Evolutionary conservation across 2,797 vertebrate species (phyloP).

Genomic region (Sebastes nivosus): DNA sequence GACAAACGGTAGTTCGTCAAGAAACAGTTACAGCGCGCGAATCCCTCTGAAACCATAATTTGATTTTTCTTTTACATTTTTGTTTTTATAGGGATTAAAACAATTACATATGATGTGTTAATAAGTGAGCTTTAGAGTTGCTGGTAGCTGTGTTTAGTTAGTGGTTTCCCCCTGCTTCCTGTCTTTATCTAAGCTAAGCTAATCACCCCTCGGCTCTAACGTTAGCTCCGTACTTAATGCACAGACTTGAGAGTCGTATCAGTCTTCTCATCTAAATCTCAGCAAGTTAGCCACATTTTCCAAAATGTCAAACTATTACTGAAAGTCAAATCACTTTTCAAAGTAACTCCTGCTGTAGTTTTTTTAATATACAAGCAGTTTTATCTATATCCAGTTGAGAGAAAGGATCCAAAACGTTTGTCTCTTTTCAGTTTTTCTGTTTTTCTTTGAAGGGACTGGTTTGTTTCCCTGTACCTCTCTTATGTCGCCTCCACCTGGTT

Average conservation of each 20-base stretch:
- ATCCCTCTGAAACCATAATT: neutral
- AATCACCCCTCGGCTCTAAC: neutral
- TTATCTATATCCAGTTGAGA: conserved; percentile 28
- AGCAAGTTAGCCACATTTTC: neutral
- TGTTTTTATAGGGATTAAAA: neutral
- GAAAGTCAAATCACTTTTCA: neutral
- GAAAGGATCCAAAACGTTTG: conserved; percentile 7
- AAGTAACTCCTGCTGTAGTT: neutral
- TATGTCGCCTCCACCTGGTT: conserved; percentile 57
- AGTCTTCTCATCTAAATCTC: neutral
- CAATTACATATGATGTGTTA: neutral
- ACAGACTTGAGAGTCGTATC: neutral
- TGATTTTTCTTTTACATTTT: neutral
- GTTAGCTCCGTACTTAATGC: neutral
- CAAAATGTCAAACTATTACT: neutral
- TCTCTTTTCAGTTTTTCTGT: conserved; percentile 17
- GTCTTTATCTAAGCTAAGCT: neutral
- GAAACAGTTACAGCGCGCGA: neutral
- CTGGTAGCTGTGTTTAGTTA: no score
- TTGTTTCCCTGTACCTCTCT: conserved; percentile 31
- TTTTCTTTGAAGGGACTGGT: conserved; percentile 30
- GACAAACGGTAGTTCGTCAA: neutral
- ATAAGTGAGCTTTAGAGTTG: no score
- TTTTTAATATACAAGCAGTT: conserved; percentile 14
- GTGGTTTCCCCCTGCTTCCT: neutral